A percentile compares a stretch with the other conserved stretches of the same genome.
Evolutionary conservation across 1,140 invertebrate species (phyloP).

Genomic region (Proctacanthus coquilletti): DNA sequence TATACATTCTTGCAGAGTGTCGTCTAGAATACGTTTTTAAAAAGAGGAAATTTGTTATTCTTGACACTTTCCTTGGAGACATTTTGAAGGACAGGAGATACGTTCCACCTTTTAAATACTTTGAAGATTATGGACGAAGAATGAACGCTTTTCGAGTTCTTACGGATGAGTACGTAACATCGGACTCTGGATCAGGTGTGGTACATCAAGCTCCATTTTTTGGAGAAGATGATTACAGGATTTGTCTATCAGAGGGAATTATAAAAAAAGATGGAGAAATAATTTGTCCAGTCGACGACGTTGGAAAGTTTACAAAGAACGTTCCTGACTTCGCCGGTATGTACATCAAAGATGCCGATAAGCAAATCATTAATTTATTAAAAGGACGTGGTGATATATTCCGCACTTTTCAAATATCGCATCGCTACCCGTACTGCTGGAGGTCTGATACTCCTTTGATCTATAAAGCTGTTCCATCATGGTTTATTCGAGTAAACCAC

Average conservation of each 20-base stretch:
- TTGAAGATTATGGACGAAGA: slow-evolving; percentile 48
- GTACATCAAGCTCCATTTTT: slow-evolving; percentile 93
- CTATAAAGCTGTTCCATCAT: slow-evolving; percentile 74
- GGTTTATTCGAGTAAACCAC: slow-evolving; percentile 82
- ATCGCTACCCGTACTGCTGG: slow-evolving; percentile 96
- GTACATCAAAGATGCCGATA: slow-evolving; percentile 48
- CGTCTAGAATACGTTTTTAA: slow-evolving; percentile 47
- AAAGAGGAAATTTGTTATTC: slow-evolving; percentile 45
- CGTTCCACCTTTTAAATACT: slow-evolving; percentile 24
- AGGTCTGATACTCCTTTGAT: slow-evolving; percentile 86
- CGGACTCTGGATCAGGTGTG: slow-evolving; percentile 72
- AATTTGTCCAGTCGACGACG: slow-evolving; percentile 67
- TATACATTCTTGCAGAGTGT: slow-evolving; percentile 44
- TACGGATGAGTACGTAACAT: slow-evolving; percentile 53
- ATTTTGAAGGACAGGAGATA: slow-evolving; percentile 62
- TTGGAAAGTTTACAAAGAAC: slow-evolving; percentile 51
- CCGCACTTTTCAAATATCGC: slow-evolving; percentile 46
- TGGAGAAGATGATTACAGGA: slow-evolving; percentile 79
- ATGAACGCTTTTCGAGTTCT: slow-evolving; percentile 44
- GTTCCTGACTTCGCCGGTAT: slow-evolving; percentile 43
- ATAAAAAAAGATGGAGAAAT: slow-evolving; percentile 58
- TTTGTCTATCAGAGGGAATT: slow-evolving; percentile 57
- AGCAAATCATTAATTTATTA: slow-evolving; percentile 36
- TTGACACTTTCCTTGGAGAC: slow-evolving; percentile 63
- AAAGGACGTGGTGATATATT: slow-evolving; percentile 42